Evolutionary conservation across 2,797 vertebrate species (phyloP), one percentile per base, ranked within the genome.

Genomic region (Melanotaenia maccullochi): DNA sequence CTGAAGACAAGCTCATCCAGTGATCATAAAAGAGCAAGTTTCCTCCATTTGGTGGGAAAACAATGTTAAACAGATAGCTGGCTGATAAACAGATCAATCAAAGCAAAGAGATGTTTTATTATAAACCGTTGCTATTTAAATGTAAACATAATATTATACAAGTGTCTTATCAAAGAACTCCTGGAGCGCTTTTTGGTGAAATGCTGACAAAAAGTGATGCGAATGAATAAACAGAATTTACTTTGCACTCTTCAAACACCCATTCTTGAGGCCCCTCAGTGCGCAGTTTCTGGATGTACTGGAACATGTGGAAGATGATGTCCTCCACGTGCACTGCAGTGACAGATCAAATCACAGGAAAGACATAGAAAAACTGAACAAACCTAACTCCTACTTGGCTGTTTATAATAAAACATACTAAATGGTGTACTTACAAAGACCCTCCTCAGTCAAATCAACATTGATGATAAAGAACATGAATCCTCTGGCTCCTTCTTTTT

Each of bases 401-500:
- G 13, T 40, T 40, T 14, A 13, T 40, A 40, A 11, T 38, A 40
- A 13, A 40, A 36, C 36, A 36, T 12, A 36, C 35, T 36, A 36
- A 36, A 12, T 12, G 11, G 11, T 9, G 9, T 28, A 94, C 97
- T 97, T 94, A 99, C 98, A 90, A 71, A 99, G 95, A 55, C 98
- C 98, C 93, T 99, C 98, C 81, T 99, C 98, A 3, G 98, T 99
- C 91, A 99, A 89, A 85, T 99, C 97, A 87, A 99, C 96, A 24
- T 99, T 99, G 90, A 99, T 99, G 86, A 96, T 99, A 83, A 99
- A 99, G 94, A 99, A 99, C 98, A 99, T 99, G 90, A 99, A 99
- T 62, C 98, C 97, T 90, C 91, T 94, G 70, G 98, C 98, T 85
- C 98, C 98, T 89, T 99, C 97, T 86, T 99, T 99, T 59, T 99